Base-by-base conservation (phyloP, 2,113 vertebrate species). In the Eurypyga helias region DNA sequence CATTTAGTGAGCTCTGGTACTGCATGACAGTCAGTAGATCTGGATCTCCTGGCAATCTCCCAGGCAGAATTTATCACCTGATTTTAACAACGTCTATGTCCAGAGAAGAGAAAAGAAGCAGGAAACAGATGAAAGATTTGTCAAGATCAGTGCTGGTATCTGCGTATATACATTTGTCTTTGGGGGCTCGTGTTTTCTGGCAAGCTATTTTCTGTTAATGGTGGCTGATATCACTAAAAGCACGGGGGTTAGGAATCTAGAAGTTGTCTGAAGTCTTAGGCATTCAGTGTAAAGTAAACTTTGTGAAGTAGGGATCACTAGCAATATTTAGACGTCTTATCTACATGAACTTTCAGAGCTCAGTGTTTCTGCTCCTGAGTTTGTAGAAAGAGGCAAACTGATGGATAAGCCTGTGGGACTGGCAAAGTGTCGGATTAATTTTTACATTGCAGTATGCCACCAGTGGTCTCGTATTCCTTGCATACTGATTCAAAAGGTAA, bases 1-100 rank as follows among this genome's bases (percentile, higher is more conserved):
- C 12, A 0, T 7, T 69, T 24, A 6, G 9, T 4, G 5, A 67
- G 6, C 10, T 31, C 29, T 28, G 23, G 7, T 21, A 6, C 33
- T 23, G 7, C n/a, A 7, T 1, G 0, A 8, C 71, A 83, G 29
- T 45, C 58, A 60, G 52, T 28, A 51, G 65, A 36, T 70, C 29
- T 51, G 69, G 17, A 54, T 77, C 57, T 65, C 41, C 33, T 69
- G 73, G 46, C 38, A 26, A 17, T n/a, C n/a, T 67, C 17, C 28
- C 26, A 48, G 16, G 10, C 20, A 21, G 51, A 46, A 64, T 64
- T 33, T 65, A 46, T 60, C 52, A 19, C 24, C 6, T 61, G 10
- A 1, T 61, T 90, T 38, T 83, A 80, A 48, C 6, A 21, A 43
- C 26, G 9, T 86, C 38, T 76, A 14, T 73, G 26, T 51, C 52